Base-by-base conservation (phyloP, 2,888 invertebrate genomes). In the Drosophila mettleri region DNA sequence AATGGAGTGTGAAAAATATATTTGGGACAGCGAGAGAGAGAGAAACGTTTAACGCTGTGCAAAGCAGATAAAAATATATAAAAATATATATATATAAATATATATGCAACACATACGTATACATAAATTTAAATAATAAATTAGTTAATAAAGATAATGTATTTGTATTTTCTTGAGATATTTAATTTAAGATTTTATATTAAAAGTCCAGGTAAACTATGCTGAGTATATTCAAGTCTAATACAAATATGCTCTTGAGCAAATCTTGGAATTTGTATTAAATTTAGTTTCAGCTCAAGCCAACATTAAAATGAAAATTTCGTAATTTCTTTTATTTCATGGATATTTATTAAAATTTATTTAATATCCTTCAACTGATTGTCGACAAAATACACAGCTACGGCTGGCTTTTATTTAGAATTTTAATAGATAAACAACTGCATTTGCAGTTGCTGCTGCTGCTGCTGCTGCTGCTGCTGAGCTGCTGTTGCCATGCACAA, bases 381-480 rank as follows among this genome's bases (percentile, higher is more conserved):
- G 70, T 48, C 31, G 54, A 18, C 33, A 29, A 51, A 24, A 29
- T 43, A 22, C 12, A 20, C 9, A 29, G 22, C 18, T 39, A 14
- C 10, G 8, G 10, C 16, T 64, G 33, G 48, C 33, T 27, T 61
- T 60, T 48, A 49, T 49, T 29, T 54, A 14, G 36, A 24, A 57
- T 33, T 52, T 60, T 29, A 55, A 69, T 38, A 55, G 24, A 73
- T 54, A 48, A 41, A 52, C 33, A 59, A 52, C 33, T 46, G 52
- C 62, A 41, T 5, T n/a, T 38, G 31, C 43, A 14, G 18, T 16
- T 54, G 49, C 45, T 39, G 18, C 59, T 46, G 36, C 39, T 53
- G 52, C 51, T 41, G 39, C 61, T 48, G 39, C 39, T 55, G 51
- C 54, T 54, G 49, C 45, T 39, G 18, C 59, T 46, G 36, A 34